A percentile compares a stretch with the other conserved stretches of the same genome.
Conservation (phyloP, 1,140 invertebrate genomes). For the Caenorhabditis remanei region DNA sequence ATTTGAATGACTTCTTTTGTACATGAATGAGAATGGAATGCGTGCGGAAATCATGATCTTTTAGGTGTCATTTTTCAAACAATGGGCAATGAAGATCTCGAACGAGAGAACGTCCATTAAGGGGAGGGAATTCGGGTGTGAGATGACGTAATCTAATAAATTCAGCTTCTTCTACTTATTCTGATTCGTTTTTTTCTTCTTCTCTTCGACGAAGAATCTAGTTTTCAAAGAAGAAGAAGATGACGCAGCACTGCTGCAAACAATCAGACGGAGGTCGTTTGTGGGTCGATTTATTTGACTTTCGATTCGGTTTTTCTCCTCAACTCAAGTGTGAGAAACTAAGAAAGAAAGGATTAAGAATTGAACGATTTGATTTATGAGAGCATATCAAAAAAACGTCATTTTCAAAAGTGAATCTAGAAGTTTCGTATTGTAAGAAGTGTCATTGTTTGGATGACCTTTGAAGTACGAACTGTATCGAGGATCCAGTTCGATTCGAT, state of each 20-base stretch:
- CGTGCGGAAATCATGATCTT: neutral
- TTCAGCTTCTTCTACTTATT: constrained; percentile 34
- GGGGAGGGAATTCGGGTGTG: neutral
- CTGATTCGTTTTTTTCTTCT: neutral
- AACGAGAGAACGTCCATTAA: constrained; percentile 32
- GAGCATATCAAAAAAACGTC: constrained; percentile 15
- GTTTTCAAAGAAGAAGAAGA: constrained; percentile 5
- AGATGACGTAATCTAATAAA: constrained; percentile 39
- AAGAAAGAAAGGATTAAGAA: constrained; percentile 3
- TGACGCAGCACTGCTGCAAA: constrained; percentile 32
- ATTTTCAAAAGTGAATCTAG: neutral
- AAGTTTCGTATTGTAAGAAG: neutral
- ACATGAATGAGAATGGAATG: constrained; percentile 1
- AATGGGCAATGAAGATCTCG: constrained; percentile 14
- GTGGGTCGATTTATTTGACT: constrained; percentile 44
- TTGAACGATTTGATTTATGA: neutral
- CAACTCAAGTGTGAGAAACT: constrained; percentile 14
- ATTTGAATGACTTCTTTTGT: neutral
- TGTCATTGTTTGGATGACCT: constrained; percentile 28
- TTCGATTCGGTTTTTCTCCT: constrained; percentile 1
- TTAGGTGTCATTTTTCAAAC: constrained; percentile 2
- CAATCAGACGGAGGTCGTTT: constrained; percentile 17
- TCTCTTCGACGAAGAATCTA: constrained; percentile 9
- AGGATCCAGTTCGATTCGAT: neutral
- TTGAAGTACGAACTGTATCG: neutral